Evolutionary conservation across 2,888 invertebrate species (phyloP).

Genomic region (Invenusta paracnida): DNA sequence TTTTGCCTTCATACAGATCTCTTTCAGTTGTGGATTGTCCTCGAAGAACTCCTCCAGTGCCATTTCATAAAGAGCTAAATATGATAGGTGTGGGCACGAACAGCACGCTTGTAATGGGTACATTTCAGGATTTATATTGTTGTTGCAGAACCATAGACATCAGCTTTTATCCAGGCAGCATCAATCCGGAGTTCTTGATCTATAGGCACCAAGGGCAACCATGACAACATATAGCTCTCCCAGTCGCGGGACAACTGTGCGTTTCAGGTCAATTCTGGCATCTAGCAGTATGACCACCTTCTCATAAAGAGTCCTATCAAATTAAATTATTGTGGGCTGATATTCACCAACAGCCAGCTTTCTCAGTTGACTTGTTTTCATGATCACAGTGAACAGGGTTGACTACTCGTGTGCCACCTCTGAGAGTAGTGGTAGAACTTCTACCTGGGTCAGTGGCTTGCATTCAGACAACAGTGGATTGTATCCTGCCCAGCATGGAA

Average conservation of each 20-base stretch:
- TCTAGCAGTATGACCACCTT: slow-evolving; percentile 43
- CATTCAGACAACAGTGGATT: slow-evolving; percentile 44
- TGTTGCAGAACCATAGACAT: slow-evolving; percentile 35
- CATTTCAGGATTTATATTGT: neutral
- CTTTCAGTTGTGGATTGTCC: slow-evolving; percentile 42
- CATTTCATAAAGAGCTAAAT: slow-evolving; percentile 41
- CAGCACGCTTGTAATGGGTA: slow-evolving; percentile 30
- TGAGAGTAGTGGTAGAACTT: too few species aligned
- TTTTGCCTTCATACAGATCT: neutral
- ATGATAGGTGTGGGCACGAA: slow-evolving; percentile 31
- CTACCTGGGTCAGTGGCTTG: slow-evolving; percentile 19
- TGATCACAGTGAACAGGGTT: slow-evolving; percentile 41
- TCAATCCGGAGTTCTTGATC: too few species aligned
- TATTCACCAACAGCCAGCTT: slow-evolving; percentile 40
- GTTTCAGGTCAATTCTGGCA: slow-evolving; percentile 37
- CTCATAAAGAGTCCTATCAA: slow-evolving; percentile 44
- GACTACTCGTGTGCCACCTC: slow-evolving; percentile 41
- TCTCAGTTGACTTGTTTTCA: slow-evolving; percentile 22
- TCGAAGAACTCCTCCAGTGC: slow-evolving; percentile 42
- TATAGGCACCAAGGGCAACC: slow-evolving; percentile 35
- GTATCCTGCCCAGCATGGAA: slow-evolving; percentile 42
- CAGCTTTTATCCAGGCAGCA: slow-evolving; percentile 37
- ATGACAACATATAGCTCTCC: slow-evolving; percentile 39
- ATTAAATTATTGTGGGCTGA: slow-evolving; percentile 40
- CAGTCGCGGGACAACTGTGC: slow-evolving; percentile 40